Conservation (phyloP, 2,113 vertebrate genomes). For the Eulemur rufifrons region DNA sequence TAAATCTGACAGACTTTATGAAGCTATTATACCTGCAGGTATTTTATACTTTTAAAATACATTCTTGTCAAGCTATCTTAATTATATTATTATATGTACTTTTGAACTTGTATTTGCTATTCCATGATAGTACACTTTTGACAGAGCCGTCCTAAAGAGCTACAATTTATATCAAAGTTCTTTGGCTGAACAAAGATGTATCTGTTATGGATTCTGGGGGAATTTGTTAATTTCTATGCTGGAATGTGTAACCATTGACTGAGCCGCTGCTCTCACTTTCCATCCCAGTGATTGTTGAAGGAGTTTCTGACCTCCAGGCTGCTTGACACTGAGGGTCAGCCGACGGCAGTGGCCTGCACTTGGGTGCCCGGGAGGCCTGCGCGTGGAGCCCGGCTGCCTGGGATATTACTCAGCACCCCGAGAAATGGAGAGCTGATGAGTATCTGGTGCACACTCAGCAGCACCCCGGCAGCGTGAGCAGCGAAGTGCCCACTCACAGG, state of each 20-base stretch:
- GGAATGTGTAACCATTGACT: slow-evolving; percentile 56
- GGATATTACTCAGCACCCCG: background rate
- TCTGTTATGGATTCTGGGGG: slow-evolving; percentile 80
- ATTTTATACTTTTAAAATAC: slow-evolving; percentile 90
- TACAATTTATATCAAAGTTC: slow-evolving; percentile 86
- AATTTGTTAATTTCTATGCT: slow-evolving; percentile 82
- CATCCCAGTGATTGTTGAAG: background rate
- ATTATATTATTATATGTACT: slow-evolving; percentile 90
- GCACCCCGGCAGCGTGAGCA: background rate
- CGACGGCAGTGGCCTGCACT: background rate
- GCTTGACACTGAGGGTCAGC: background rate
- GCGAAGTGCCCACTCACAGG: background rate
- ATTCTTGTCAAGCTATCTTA: slow-evolving; percentile 89
- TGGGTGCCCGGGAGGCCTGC: background rate
- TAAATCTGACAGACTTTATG: slow-evolving; percentile 92
- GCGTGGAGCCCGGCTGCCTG: background rate
- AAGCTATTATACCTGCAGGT: slow-evolving; percentile 90
- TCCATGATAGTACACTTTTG: slow-evolving; percentile 84
- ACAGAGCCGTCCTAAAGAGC: slow-evolving; percentile 84
- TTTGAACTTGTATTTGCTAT: slow-evolving; percentile 86
- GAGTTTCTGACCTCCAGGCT: background rate
- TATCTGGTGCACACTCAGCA: background rate
- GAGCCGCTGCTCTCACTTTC: slow-evolving; percentile 68
- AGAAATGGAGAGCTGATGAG: background rate
- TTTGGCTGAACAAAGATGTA: slow-evolving; percentile 83